These are phyloP conservation scores for Holocentrus rufus DNA, from an alignment of 2,797 vertebrate species.

Conservation along the genomic window DNA sequence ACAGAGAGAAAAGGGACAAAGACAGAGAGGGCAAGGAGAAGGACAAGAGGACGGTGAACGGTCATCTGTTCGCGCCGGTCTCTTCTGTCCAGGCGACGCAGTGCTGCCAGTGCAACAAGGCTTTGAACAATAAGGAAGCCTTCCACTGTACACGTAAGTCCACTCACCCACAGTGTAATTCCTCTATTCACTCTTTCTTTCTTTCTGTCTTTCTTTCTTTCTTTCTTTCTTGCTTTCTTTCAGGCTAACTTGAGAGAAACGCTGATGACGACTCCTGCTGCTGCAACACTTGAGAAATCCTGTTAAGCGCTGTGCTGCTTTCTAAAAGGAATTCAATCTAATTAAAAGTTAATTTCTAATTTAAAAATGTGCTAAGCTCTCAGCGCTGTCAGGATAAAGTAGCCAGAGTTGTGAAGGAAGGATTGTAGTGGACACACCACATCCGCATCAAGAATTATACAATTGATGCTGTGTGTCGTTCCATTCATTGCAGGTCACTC, in stretches of 20 bases:
- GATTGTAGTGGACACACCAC: too few species aligned
- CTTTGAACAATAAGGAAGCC: conserved; percentile 87
- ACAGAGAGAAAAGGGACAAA: conserved; percentile 87
- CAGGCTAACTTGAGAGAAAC: not conserved
- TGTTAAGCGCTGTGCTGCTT: conserved; percentile 10
- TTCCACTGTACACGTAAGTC: conserved; percentile 90
- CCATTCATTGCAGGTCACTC: too few species aligned
- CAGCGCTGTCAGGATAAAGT: not conserved
- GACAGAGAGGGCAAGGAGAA: conserved; percentile 89
- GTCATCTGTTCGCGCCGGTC: conserved; percentile 86
- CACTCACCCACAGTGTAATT: not conserved
- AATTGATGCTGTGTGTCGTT: too few species aligned
- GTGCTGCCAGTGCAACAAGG: conserved; percentile 90
- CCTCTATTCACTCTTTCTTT: not conserved
- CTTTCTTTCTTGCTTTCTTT: not conserved
- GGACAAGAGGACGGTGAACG: conserved; percentile 85
- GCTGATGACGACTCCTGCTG: not conserved
- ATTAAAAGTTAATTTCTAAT: not conserved
- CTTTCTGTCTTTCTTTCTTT: not conserved
- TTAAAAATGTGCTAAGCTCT: not conserved
- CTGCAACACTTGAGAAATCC: conserved; percentile 30
- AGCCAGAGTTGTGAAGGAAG: not conserved
- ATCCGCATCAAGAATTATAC: too few species aligned
- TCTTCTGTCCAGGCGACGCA: conserved; percentile 75
- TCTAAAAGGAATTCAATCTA: conserved; percentile 10